These are phyloP conservation scores for Tenthredo livida DNA, from an alignment of 2,888 invertebrate species.

Conservation along the genomic window DNA sequence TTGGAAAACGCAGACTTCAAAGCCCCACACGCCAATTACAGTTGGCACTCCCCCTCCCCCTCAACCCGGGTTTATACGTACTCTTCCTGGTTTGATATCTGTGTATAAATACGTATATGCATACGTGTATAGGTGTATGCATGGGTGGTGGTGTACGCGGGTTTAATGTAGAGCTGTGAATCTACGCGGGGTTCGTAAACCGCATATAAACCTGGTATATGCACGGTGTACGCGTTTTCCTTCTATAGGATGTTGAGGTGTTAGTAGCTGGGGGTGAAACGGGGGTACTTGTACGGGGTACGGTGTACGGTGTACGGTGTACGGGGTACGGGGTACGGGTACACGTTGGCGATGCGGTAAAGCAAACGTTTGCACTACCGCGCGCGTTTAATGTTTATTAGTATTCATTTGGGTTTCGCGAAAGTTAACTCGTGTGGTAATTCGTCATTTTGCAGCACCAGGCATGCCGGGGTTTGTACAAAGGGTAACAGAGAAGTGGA, in stretches of 20 bases:
- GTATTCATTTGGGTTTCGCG: slow-evolving; percentile 60
- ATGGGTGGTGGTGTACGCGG: background rate
- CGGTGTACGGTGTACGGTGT: background rate
- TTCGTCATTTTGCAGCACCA: slow-evolving; percentile 39
- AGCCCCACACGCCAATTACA: slow-evolving; percentile 70
- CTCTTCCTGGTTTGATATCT: background rate
- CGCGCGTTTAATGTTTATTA: slow-evolving; percentile 60
- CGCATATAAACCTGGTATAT: background rate
- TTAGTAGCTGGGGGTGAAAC: slow-evolving; percentile 1
- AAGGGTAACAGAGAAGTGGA: slow-evolving; percentile 6
- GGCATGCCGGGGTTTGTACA: background rate
- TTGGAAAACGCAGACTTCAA: slow-evolving; percentile 70
- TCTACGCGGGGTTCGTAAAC: background rate
- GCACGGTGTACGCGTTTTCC: background rate
- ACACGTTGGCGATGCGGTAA: slow-evolving; percentile 37
- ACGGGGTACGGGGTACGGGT: background rate
- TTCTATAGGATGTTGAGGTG: background rate
- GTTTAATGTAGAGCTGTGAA: background rate
- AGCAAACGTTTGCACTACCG: slow-evolving; percentile 58
- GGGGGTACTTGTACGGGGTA: background rate
- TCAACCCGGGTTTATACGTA: background rate
- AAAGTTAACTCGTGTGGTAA: slow-evolving; percentile 49
- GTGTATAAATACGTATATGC: background rate
- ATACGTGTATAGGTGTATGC: background rate
- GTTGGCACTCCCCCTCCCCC: background rate